phyloP scores from a whole-genome alignment of 2,113 vertebrate genomes.

The Setophaga petechia region DNA sequence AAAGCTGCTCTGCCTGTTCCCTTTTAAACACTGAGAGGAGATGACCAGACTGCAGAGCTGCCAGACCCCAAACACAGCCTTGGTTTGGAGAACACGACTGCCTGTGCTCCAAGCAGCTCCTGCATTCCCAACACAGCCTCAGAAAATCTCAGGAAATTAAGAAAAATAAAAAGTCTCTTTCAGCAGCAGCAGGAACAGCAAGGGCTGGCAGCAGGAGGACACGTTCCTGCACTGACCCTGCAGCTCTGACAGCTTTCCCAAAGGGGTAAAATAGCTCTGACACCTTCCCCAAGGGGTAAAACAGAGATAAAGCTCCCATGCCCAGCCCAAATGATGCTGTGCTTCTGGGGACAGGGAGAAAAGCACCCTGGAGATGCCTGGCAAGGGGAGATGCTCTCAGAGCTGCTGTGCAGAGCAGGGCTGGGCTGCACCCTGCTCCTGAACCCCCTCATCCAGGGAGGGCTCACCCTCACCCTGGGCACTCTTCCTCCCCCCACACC shows the following conservation, averaged over 20 bases:
- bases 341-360: not conserved
- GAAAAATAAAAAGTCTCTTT: not conserved
- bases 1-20: not conserved
- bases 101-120: not conserved
- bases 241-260: not conserved
- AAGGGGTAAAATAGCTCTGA: not conserved
- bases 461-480: not conserved
- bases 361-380: not conserved
- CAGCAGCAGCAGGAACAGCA: not conserved
- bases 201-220: constrained; percentile 21
- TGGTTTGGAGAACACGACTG: accelerated
- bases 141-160: not conserved
- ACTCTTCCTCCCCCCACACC: not conserved
- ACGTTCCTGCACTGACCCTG: not conserved
- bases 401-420: accelerated
- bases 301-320: not conserved
- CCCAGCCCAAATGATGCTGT: not conserved
- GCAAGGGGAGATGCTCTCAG: not conserved
- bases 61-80: not conserved
- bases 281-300: not conserved
- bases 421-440: not conserved
- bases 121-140: not conserved
- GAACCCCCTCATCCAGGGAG: not conserved
- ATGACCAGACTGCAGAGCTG: not conserved
- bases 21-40: not conserved